phyloP scores from a whole-genome alignment of 2,797 vertebrate species.

The Nothura maculosa region DNA sequence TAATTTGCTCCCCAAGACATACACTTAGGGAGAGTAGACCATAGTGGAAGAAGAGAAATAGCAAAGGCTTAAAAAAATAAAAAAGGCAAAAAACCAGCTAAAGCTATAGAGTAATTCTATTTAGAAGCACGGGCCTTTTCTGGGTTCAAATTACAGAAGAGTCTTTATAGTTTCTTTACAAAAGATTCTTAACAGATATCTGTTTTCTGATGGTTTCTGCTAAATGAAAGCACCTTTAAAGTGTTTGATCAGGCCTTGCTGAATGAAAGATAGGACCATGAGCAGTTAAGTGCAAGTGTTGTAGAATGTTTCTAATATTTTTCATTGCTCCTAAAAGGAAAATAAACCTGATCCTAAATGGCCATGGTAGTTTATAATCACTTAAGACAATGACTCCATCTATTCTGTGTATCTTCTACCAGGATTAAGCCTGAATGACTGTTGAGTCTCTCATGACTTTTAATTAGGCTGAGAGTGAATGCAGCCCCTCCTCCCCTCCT shows the following conservation, averaged over 20 bases:
- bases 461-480: conserved; percentile 46
- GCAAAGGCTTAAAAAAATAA: not conserved
- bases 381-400: not conserved
- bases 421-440: not conserved
- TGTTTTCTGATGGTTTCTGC: not conserved
- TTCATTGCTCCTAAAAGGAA: not conserved
- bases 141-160: not conserved
- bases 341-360: not conserved
- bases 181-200: not conserved
- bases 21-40: not conserved
- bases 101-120: not conserved
- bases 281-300: not conserved
- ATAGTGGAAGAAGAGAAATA: not conserved
- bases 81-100: not conserved
- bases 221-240: not conserved
- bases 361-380: not conserved
- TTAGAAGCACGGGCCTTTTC: not conserved
- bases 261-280: not conserved
- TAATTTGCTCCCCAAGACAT: not conserved
- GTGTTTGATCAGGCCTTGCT: not conserved
- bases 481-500: not conserved
- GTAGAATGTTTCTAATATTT: not conserved
- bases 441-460: conserved; percentile 7
- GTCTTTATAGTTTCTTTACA: not conserved
- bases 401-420: not conserved